Conservation (phyloP, 2,797 vertebrate genomes). For the Nyctibius grandis region DNA sequence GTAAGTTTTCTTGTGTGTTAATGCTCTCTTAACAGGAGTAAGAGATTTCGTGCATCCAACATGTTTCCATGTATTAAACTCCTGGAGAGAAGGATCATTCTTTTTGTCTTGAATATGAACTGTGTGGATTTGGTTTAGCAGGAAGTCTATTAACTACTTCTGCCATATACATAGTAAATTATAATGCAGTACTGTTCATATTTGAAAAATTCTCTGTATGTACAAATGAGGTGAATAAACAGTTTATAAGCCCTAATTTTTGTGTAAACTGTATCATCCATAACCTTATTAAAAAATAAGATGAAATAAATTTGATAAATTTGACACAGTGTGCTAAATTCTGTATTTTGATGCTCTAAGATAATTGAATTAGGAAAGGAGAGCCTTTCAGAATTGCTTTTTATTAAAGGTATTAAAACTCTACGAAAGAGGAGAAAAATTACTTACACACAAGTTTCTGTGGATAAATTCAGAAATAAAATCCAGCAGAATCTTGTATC, state of each 20-base stretch:
- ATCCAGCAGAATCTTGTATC: neutral
- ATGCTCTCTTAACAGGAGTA: neutral
- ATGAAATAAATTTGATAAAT: neutral
- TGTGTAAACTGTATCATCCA: neutral
- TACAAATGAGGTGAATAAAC: neutral
- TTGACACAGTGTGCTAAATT: neutral
- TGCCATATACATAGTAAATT: neutral
- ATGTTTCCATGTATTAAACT: neutral
- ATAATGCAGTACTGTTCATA: neutral
- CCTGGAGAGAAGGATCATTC: accelerated
- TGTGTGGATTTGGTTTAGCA: neutral
- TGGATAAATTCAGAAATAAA: slow-evolving; percentile 15
- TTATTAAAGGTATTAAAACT: neutral
- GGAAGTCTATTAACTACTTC: neutral
- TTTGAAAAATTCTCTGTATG: neutral
- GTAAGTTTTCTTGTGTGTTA: neutral
- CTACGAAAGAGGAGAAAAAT: neutral
- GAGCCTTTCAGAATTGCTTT: neutral
- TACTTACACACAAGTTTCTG: neutral
- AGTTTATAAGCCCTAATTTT: neutral
- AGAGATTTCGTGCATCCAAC: neutral
- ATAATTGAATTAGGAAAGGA: neutral
- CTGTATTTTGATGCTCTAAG: neutral
- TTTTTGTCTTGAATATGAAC: neutral
- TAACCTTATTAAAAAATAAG: neutral